Evolutionary conservation across 2,113 vertebrate species (phyloP).

Genomic region (Corvus hawaiiensis): DNA sequence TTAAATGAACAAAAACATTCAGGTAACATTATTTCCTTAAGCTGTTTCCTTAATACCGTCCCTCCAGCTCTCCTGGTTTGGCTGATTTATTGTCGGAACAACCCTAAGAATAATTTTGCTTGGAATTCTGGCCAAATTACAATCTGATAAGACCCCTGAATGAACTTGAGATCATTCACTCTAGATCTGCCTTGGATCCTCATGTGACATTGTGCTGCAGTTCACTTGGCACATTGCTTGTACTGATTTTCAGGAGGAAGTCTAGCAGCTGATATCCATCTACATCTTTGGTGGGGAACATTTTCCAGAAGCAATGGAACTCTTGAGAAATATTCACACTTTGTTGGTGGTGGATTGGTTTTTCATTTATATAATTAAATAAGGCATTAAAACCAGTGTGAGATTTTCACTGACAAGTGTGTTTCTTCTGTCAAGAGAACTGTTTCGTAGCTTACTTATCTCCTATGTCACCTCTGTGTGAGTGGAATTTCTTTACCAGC

Average conservation of each 20-base stretch:
- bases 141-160: neutral
- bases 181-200: neutral
- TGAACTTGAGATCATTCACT: neutral
- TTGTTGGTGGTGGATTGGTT: accelerated
- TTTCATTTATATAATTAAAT: neutral
- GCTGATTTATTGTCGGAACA: neutral
- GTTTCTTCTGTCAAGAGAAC: neutral
- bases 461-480: neutral
- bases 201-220: neutral
- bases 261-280: neutral
- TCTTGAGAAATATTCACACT: neutral
- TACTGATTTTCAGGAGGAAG: neutral
- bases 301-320: neutral
- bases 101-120: neutral
- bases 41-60: accelerated
- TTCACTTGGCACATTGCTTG: neutral
- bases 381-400: neutral
- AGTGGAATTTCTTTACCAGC: neutral
- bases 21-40: neutral
- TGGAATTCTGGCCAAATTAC: neutral
- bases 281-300: neutral
- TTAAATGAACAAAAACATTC: neutral
- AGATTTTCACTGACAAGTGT: neutral
- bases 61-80: accelerated
- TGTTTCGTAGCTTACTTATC: neutral